Base-by-base conservation (phyloP, 2,888 invertebrate species). In the Machimus rusticus region DNA sequence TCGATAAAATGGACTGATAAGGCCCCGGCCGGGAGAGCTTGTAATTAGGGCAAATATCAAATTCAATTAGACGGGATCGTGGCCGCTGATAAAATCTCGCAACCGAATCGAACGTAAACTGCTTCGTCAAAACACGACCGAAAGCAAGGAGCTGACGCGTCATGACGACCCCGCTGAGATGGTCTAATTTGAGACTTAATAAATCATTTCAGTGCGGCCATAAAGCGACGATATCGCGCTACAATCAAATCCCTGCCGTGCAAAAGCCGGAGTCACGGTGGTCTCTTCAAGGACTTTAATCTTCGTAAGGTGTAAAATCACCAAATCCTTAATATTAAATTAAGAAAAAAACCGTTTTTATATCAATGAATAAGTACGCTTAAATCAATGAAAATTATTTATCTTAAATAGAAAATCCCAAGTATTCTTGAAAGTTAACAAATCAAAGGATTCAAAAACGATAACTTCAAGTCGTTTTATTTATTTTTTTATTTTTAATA, bases 31-130 rank as follows among this genome's bases (percentile, higher is more conserved):
- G 77, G 84, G 76, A 84, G 85, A 84, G 46, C 66, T 51, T 77
- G 78, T 86, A 86, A 86, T 87, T 86, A 86, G 74, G 78, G 82
- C 55, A 74, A 87, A 87, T 86, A 87, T 87, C 57, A 87, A 87
- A 87, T 87, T 87, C 87, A 87, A 87, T 87, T 87, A 78, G 86
- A 55, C 46, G 23, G 34, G 81, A 28, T 51, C 31, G 81, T 81
- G 55, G 57, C 4, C n/a, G 23, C 19, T 55, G 81, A 81, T 81
- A 81, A 31, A 55, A 81, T 81, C 55, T 81, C 57, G 28, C 28
- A 55, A 23, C 9, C 34, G 51, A 78, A 43, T 78, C 37, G 37
- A 78, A 78, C 23, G 12, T 39, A 39, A 78, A 19, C 9, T 66
- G 23, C 23, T 37, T 37, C 78, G 43, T 43, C 78, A 43, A 78